Conservation (phyloP, 92 coral and sea anemone genomes). For the Phenganax subtilis region DNA sequence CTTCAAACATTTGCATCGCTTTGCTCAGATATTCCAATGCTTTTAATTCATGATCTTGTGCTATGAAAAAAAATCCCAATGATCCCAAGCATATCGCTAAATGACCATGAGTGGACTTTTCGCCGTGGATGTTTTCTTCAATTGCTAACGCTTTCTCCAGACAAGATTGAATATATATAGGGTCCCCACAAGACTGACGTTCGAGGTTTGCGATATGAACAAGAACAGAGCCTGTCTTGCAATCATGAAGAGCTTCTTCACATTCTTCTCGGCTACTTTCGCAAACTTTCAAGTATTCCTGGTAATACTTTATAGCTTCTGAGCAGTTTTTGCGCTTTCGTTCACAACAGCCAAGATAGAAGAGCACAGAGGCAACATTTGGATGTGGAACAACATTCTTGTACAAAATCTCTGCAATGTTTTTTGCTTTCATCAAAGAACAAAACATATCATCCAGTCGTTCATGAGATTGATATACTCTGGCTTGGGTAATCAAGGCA, state of each 20-base stretch:
- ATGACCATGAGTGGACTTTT: slow-evolving; percentile 22
- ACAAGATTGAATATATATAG: not conserved
- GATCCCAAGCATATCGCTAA: slow-evolving; percentile 16
- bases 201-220: too few species aligned
- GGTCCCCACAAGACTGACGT: too few species aligned
- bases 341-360: too few species aligned
- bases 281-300: too few species aligned
- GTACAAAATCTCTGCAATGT: slow-evolving; percentile 11
- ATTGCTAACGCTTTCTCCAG: slow-evolving; percentile 22
- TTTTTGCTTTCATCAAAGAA: slow-evolving; percentile 5
- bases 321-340: too few species aligned
- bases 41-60: not conserved
- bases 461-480: slow-evolving; percentile 1
- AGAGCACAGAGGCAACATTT: too few species aligned
- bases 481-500: slow-evolving; percentile 19
- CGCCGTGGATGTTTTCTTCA: slow-evolving; percentile 31
- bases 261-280: too few species aligned
- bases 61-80: slow-evolving; percentile 17
- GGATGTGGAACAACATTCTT: too few species aligned
- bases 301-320: too few species aligned
- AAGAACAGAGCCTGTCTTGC: too few species aligned
- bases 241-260: too few species aligned
- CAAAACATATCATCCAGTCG: slow-evolving; percentile 14
- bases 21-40: slow-evolving; percentile 18
- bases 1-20: slow-evolving; percentile 22